Conservation (phyloP, 2,113 vertebrate genomes). For the Corvus moneduloides region DNA sequence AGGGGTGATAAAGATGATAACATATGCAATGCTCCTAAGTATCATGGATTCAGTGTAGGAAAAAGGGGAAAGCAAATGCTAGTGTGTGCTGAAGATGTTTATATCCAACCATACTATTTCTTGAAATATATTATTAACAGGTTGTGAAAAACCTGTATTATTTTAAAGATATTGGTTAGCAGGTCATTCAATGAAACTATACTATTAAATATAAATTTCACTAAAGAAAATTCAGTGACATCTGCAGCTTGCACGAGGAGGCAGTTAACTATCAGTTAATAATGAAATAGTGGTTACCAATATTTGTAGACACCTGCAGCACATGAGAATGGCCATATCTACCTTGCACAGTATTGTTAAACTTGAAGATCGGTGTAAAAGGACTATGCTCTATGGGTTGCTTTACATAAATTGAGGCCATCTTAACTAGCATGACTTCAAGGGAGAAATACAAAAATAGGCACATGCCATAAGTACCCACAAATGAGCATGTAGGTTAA, state of each 20-base stretch:
- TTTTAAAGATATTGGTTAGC: neutral
- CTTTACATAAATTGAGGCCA: neutral
- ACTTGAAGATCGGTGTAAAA: neutral
- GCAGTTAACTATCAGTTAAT: neutral
- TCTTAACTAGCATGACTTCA: neutral
- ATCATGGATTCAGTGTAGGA: neutral
- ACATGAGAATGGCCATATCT: neutral
- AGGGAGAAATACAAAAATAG: neutral
- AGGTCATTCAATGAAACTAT: neutral
- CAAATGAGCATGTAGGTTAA: neutral
- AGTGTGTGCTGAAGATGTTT: neutral
- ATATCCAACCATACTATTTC: neutral
- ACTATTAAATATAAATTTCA: neutral
- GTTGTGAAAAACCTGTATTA: neutral
- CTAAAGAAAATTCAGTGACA: neutral
- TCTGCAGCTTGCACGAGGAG: neutral
- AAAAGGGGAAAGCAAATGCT: neutral
- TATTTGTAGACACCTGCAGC: neutral
- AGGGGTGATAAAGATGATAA: neutral
- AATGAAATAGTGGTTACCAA: neutral
- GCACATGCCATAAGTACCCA: neutral
- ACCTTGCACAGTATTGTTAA: neutral
- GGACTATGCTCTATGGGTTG: too few species aligned
- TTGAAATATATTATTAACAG: neutral
- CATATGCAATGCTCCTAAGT: neutral